Base-by-base conservation (phyloP, 2,888 invertebrate species). In the Euspilapteryx auroguttella region DNA sequence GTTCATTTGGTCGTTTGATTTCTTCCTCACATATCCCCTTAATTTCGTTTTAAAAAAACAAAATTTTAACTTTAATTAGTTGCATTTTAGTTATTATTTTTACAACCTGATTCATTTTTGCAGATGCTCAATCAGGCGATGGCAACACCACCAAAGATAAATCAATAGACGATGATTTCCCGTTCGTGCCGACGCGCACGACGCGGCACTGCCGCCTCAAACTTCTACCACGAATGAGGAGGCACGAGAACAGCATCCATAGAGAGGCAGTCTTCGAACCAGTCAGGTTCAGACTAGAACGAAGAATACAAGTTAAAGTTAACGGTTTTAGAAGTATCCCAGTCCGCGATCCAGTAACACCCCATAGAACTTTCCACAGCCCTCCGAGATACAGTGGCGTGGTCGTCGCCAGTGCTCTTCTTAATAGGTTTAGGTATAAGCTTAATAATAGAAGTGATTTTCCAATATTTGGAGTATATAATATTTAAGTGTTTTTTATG, bases 341-440 rank as follows among this genome's bases (percentile, higher is more conserved):
- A 14, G 21, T 25, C 11, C 29, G 13, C 3, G 20, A 20, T n/a
- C 9, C 20, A 24, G 37, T 7, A 41, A 41, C 32, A 42, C 41
- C 32, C 11, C 32, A 39, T 33, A 32, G 33, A 25, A 38, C 26
- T 35, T 36, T 37, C 31, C 40, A 32, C 23, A 25, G 24, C 8
- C 12, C 27, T 20, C 38, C 32, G 29, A 33, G 30, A 25, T 37
- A 29, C 2, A 10, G 12, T 15, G 49, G 48, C 6, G 57, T 57
- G 0, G 44, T 62, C 0, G 46, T 63, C 0, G 73, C 69, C 0
- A 57, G 57, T 28, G 73, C 73, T 14, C 36, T 62, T 2, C 44
- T 76, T 24, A 52, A 64, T 43, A 61, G 73, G 33, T 77, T 76
- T 55, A 69, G 49, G 44, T 75, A 61, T 47, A 69, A 48, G 44